Evolutionary conservation across 2,797 vertebrate species (phyloP).

Genomic region (Borostomias antarcticus): DNA sequence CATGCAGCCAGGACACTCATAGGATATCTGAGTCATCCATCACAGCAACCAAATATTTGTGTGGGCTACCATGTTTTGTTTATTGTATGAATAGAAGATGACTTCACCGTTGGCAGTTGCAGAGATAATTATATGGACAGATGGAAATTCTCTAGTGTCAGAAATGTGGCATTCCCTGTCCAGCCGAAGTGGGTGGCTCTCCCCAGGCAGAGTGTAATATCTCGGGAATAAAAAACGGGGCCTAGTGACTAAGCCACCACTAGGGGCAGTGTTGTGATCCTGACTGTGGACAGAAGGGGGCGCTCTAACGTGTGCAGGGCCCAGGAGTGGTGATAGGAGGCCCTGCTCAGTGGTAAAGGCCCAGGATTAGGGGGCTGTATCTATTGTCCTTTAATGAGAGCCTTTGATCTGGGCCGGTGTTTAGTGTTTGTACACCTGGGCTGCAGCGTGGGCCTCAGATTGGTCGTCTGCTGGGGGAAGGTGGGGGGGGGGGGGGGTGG

Average conservation of each 20-base stretch:
- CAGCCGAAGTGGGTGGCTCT: neutral
- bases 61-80: neutral
- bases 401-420: slow-evolving; percentile 77
- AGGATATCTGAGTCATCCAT: neutral
- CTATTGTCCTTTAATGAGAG: slow-evolving; percentile 81
- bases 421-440: slow-evolving; percentile 85
- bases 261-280: neutral
- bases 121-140: neutral
- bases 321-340: slow-evolving; percentile 20
- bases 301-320: slow-evolving; percentile 27
- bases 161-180: neutral
- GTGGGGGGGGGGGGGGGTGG: slow-evolving; percentile 9
- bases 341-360: slow-evolving; percentile 43
- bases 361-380: slow-evolving; percentile 43
- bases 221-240: neutral
- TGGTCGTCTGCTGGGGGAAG: slow-evolving; percentile 57
- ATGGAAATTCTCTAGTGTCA: neutral
- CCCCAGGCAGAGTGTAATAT: neutral
- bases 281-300: slow-evolving; percentile 55
- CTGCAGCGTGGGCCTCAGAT: slow-evolving; percentile 53
- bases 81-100: slow-evolving; percentile 1
- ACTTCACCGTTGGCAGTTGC: neutral
- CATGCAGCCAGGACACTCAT: neutral
- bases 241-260: neutral
- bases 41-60: neutral